A percentile compares a stretch with the other conserved stretches of the same genome.
These are phyloP conservation scores for Antigone vipio DNA, from an alignment of 2,113 vertebrate genomes.

Conservation along the genomic window DNA sequence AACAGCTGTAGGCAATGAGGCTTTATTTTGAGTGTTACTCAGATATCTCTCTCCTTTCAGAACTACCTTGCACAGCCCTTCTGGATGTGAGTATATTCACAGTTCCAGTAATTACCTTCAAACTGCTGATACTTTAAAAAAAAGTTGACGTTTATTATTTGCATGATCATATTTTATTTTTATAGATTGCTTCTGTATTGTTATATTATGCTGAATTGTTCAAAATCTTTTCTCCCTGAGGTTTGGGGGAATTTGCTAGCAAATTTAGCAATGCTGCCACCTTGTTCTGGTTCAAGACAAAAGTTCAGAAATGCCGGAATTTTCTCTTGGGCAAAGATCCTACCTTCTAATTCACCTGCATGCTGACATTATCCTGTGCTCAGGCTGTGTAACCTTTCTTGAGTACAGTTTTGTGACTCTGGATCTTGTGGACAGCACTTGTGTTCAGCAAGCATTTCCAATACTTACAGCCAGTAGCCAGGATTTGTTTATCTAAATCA, in stretches of 20 bases:
- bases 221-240: background rate
- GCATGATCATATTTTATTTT: background rate
- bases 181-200: background rate
- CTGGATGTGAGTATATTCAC: background rate
- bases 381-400: background rate
- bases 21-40: background rate
- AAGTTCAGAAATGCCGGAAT: background rate
- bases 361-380: background rate
- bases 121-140: background rate
- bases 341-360: fast-evolving
- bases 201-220: background rate
- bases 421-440: background rate
- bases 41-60: background rate
- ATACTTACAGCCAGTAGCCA: fast-evolving
- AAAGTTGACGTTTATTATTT: background rate
- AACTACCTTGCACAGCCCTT: background rate
- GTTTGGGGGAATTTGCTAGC: background rate
- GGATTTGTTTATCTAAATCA: background rate
- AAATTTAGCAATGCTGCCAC: background rate
- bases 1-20: background rate
- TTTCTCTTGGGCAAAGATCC: background rate
- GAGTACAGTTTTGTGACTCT: background rate
- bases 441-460: background rate
- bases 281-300: background rate
- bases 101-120: background rate